Percentiles rank a stretch among this genome's conserved stretches.
phyloP scores from a whole-genome alignment of 2,113 vertebrate species.

The Microcebus griseorufus region DNA sequence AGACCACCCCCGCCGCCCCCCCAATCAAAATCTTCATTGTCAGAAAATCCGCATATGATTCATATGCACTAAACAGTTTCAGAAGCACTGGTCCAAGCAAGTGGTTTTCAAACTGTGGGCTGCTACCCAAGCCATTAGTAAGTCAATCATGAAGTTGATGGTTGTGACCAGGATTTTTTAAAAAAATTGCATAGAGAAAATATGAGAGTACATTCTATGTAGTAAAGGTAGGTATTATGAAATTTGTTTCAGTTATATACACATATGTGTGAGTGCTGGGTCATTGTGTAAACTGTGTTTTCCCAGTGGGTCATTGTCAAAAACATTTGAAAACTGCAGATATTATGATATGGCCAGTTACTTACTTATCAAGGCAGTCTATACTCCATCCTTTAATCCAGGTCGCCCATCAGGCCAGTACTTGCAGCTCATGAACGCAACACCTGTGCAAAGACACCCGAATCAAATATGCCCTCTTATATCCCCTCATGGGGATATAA shows the following conservation, averaged over 20 bases:
- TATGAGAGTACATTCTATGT: not conserved
- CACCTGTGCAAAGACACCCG: not conserved
- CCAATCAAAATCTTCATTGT: not conserved
- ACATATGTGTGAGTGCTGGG: not conserved
- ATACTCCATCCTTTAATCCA: not conserved
- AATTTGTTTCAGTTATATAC: not conserved
- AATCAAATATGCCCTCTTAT: not conserved
- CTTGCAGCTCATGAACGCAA: not conserved
- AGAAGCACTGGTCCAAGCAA: not conserved
- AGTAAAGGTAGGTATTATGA: not conserved
- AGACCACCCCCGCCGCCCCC: not conserved
- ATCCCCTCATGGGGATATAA: not conserved
- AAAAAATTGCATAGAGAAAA: not conserved
- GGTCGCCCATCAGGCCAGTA: not conserved
- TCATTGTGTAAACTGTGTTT: not conserved
- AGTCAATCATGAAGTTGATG: not conserved
- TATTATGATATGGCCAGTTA: not conserved
- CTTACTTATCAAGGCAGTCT: not conserved
- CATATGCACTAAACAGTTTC: not conserved
- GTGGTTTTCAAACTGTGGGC: not conserved
- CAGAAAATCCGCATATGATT: not conserved
- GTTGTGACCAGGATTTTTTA: not conserved
- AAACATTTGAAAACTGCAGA: not conserved
- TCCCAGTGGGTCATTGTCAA: not conserved
- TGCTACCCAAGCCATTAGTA: not conserved